A percentile compares a stretch with the other conserved stretches of the same genome.
Conservation (phyloP, 2,888 invertebrate genomes). For the Fragum fragum region DNA sequence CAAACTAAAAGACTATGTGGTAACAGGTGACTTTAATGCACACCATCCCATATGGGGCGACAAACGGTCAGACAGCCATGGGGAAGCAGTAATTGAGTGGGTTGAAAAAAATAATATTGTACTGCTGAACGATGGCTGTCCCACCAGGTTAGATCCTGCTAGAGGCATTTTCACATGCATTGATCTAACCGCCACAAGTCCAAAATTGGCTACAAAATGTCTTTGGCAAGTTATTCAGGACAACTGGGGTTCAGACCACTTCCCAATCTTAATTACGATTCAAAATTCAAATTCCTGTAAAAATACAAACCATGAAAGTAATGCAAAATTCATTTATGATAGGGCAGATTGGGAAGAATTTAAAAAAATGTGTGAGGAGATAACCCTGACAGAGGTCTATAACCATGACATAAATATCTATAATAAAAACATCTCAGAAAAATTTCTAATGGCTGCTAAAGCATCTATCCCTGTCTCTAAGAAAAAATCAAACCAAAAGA, state of each 20-base stretch:
- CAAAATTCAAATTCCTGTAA: background rate
- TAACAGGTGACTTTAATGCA: constrained; percentile 33
- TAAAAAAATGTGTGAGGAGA: constrained; percentile 8
- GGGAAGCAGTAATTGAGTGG: constrained; percentile 22
- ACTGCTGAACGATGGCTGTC: constrained; percentile 29
- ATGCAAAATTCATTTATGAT: constrained; percentile 11
- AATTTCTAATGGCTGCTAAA: background rate
- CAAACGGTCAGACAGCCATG: background rate
- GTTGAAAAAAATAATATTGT: constrained; percentile 14
- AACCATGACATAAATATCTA: background rate
- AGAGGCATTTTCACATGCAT: background rate
- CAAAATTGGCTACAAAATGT: background rate
- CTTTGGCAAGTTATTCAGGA: constrained; percentile 18
- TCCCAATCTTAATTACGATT: constrained; percentile 23
- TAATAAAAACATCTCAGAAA: background rate
- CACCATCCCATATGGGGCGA: constrained; percentile 23
- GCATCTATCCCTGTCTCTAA: background rate
- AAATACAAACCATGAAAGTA: background rate
- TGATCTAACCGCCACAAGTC: constrained; percentile 12
- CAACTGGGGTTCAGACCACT: constrained; percentile 28
- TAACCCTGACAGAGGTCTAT: constrained; percentile 8
- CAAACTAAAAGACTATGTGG: background rate
- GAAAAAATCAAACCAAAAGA: background rate
- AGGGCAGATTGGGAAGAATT: constrained; percentile 20
- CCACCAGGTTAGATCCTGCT: constrained; percentile 9